These are phyloP conservation scores for Labeo rohita DNA, from an alignment of 2,113 vertebrate genomes.

Conservation along the genomic window DNA sequence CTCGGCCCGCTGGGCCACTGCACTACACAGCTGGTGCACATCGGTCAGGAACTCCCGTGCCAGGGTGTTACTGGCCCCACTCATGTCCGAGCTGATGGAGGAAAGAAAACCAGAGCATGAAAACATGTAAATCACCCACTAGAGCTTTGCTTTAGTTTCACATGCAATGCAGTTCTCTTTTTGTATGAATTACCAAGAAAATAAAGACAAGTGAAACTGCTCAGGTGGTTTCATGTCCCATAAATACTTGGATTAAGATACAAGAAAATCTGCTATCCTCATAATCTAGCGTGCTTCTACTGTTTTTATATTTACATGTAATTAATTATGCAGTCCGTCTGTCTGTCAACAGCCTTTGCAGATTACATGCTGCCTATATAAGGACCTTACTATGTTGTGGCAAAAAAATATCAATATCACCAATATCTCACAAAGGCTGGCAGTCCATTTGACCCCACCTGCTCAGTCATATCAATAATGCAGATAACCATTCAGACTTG, in stretches of 20 bases:
- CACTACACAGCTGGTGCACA: slow-evolving; percentile 94
- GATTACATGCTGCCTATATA: neutral
- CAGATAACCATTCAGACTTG: neutral
- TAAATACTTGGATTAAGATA: no score
- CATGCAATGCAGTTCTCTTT: neutral
- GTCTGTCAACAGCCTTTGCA: neutral
- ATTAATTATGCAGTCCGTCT: neutral
- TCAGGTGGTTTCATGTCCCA: neutral
- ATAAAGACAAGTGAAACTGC: neutral
- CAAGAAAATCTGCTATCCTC: neutral
- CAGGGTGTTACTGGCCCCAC: slow-evolving; percentile 92
- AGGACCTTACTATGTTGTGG: neutral
- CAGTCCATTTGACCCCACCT: neutral
- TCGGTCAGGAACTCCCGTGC: slow-evolving; percentile 96
- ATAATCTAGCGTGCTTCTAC: neutral
- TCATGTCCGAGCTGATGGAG: slow-evolving; percentile 90
- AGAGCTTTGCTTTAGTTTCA: neutral
- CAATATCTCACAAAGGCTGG: neutral
- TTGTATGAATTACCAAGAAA: neutral
- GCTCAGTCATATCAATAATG: neutral
- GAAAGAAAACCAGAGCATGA: neutral
- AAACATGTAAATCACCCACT: neutral
- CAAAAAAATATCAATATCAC: neutral
- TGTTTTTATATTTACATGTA: neutral
- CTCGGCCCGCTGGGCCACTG: slow-evolving; percentile 88